A percentile compares a stretch with the other conserved stretches of the same genome.
Evolutionary conservation across 2,113 vertebrate species (phyloP).

Genomic region (Murina feae): DNA sequence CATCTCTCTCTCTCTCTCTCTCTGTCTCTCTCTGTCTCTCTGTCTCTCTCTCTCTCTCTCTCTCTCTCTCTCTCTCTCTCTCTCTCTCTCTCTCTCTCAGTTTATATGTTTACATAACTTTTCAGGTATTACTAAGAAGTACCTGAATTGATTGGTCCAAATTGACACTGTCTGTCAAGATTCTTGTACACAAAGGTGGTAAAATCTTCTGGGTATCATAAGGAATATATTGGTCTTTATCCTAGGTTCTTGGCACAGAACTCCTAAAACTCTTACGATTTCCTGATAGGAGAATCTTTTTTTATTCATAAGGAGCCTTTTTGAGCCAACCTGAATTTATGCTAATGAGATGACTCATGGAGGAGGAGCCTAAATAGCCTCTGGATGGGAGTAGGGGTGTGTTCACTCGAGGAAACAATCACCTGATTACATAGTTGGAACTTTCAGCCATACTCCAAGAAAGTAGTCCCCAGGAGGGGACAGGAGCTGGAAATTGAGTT

Average conservation of each 20-base stretch:
- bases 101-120: neutral
- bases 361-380: neutral
- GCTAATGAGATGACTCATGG: neutral
- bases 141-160: neutral
- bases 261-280: neutral
- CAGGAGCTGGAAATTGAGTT: neutral
- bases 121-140: neutral
- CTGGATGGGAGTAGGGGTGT: neutral
- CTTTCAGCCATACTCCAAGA: neutral
- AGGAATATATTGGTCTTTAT: neutral
- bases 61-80: too few species aligned
- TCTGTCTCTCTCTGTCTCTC: too few species aligned
- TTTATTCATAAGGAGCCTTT: neutral
- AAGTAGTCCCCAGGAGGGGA: neutral
- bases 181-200: neutral
- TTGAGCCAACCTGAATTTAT: neutral
- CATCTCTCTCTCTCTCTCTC: too few species aligned
- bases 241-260: neutral
- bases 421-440: neutral
- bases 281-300: neutral
- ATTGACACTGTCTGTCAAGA: neutral
- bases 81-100: too few species aligned
- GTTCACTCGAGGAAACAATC: neutral
- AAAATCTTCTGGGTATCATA: neutral
- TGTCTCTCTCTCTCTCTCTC: too few species aligned